Evolutionary conservation across 2,888 invertebrate species (phyloP).

Genomic region (Sphaerophoria rueppellii): DNA sequence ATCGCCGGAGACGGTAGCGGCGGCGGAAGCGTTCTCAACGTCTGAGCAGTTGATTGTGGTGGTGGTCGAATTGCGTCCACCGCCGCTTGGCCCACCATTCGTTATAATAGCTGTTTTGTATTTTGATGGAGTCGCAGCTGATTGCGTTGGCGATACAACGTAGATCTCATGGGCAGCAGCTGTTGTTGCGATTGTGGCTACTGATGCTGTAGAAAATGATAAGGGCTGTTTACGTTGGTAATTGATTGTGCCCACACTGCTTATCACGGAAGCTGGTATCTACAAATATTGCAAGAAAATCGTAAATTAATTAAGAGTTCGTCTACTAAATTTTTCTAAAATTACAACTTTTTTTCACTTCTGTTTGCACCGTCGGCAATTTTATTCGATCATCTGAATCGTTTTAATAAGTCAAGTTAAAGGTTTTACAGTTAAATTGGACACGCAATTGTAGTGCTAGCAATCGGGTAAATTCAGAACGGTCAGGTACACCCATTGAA

Average conservation of each 20-base stretch:
- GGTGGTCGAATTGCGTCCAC: constrained; percentile 60
- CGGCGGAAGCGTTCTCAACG: constrained; percentile 77
- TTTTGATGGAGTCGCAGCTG: constrained; percentile 54
- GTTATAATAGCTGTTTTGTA: constrained; percentile 61
- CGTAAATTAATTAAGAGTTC: background rate
- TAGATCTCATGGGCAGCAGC: constrained; percentile 79
- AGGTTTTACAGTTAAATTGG: too few relatives aligned
- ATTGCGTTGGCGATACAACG: constrained; percentile 80
- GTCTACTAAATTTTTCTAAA: too few relatives aligned
- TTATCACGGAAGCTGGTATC: constrained; percentile 85
- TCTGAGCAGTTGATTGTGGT: constrained; percentile 56
- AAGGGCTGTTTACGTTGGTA: constrained; percentile 73
- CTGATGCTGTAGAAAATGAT: constrained; percentile 70
- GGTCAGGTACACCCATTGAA: too few relatives aligned
- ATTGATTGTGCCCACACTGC: constrained; percentile 85
- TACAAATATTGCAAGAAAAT: constrained; percentile 73
- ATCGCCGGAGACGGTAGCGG: constrained; percentile 76
- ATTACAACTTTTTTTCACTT: constrained; percentile 2
- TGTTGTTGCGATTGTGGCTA: constrained; percentile 63
- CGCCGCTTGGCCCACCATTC: constrained; percentile 53
- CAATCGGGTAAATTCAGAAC: too few relatives aligned
- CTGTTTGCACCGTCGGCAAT: too few relatives aligned
- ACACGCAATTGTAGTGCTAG: too few relatives aligned
- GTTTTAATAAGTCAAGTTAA: too few relatives aligned
- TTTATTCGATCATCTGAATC: too few relatives aligned